Base-by-base conservation (phyloP, 35 echinoderm and acorn worm species). In the Ophiothrix spiculata region DNA sequence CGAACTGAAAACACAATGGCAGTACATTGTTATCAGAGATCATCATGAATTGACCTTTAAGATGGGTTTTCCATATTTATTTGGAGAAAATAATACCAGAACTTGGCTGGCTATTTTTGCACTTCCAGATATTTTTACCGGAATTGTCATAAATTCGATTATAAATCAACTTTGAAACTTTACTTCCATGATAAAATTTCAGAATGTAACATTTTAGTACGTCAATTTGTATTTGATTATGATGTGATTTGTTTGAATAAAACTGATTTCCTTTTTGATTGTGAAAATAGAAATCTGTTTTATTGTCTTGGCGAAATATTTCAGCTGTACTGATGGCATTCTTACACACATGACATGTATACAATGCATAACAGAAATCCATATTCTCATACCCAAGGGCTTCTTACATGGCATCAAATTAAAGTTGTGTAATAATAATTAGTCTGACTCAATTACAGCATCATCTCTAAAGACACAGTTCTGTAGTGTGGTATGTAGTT, bases 381-480 rank as follows among this genome's bases (percentile, higher is more conserved):
- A 69, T 69, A n/a, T 69, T 69, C 60, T 69, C 60, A 69, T 69
- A 69, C 60, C 60, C 60, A 69, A 15, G 29, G 60, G 60, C 60
- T 25, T 12, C 23, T 6, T 69, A 12, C 60, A 69, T 69, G 8
- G 25, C 60, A n/a, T 6, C 60, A 69, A 69, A 69, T 69, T 10
- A 25, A 69, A n/a, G 1, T 69, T 6, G 6, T n/a, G 60, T 25
- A 69, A 69, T 69, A 28, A 6, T 10, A 69, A 69, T 69, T 69
- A 12, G 60, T 49, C 19, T 6, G n/a, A n/a, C n/a, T n/a, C n/a
- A n/a, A n/a, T n/a, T n/a, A n/a, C n/a, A n/a, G n/a, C n/a, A n/a
- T n/a, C n/a, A n/a, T n/a, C n/a, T n/a, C n/a, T n/a, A n/a, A n/a
- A n/a, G n/a, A n/a, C n/a, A n/a, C n/a, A n/a, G n/a, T n/a, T n/a